These are phyloP conservation scores for Loriculus beryllinus DNA, from an alignment of 2,797 vertebrate genomes.

Conservation along the genomic window DNA sequence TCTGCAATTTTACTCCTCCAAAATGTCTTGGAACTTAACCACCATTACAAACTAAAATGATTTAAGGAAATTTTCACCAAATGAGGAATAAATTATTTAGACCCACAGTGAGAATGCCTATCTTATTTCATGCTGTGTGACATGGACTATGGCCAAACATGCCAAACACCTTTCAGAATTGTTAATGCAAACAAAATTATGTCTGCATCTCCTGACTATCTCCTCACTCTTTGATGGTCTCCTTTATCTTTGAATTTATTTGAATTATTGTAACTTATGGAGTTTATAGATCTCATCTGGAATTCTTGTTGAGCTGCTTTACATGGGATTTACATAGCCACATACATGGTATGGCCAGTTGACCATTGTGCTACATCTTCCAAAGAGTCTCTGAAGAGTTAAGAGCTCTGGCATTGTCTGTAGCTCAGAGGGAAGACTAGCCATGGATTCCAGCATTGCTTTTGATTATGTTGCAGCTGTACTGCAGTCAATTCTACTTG, in stretches of 20 bases:
- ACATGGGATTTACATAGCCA: not conserved
- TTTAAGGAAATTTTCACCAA: slow-evolving; percentile 9
- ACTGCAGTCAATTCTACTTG: slow-evolving; percentile 63
- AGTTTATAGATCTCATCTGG: not conserved
- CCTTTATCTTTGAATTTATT: not conserved
- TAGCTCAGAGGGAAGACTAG: not conserved
- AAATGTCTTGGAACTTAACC: slow-evolving; percentile 3
- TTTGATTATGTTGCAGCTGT: slow-evolving; percentile 71
- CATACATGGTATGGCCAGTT: not conserved
- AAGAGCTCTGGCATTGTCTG: slow-evolving; percentile 17
- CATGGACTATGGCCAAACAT: not conserved
- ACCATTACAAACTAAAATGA: not conserved
- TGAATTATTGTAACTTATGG: not conserved
- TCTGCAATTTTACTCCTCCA: not conserved
- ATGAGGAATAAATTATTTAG: slow-evolving; percentile 3
- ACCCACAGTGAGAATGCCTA: not conserved
- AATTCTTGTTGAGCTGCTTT: not conserved
- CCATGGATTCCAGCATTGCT: slow-evolving; percentile 51
- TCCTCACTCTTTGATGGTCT: not conserved
- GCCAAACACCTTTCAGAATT: not conserved
- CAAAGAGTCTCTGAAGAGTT: slow-evolving; percentile 52
- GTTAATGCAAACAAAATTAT: not conserved
- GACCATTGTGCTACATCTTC: not conserved
- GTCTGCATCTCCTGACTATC: not conserved
- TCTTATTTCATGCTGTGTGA: not conserved